Percentiles rank a stretch among this genome's conserved stretches.
Evolutionary conservation across 2,797 vertebrate genomes (phyloP).

Genomic region (Morus bassanus): DNA sequence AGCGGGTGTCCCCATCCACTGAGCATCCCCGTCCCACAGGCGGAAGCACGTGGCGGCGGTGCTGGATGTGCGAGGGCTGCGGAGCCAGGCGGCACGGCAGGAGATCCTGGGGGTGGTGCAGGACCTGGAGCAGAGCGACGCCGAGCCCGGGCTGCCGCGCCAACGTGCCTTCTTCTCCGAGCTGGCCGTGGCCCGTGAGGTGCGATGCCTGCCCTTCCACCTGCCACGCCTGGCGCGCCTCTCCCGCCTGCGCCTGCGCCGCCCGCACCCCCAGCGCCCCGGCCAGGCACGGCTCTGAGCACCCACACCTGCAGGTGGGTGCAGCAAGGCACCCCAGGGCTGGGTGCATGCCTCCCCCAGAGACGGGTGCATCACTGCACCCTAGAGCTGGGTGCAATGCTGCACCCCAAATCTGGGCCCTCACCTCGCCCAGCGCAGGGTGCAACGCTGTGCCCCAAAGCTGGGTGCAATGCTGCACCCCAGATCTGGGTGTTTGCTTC

Average conservation of each 20-base stretch:
- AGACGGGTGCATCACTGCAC: too few species aligned
- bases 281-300: background rate
- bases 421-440: too few species aligned
- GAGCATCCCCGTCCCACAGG: background rate
- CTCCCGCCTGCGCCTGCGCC: background rate
- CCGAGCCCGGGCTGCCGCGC: constrained; percentile 43
- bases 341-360: too few species aligned
- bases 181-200: constrained; percentile 82
- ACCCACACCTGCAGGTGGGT: background rate
- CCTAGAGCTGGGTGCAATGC: too few species aligned
- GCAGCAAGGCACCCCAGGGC: too few species aligned
- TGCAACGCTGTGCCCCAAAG: too few species aligned
- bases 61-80: constrained; percentile 85
- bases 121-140: constrained; percentile 77
- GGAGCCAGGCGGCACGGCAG: constrained; percentile 78
- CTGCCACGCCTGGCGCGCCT: background rate
- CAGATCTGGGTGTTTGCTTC: too few species aligned
- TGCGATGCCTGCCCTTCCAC: constrained; percentile 53
- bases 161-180: constrained; percentile 83
- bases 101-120: constrained; percentile 87
- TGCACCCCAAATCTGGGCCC: too few species aligned
- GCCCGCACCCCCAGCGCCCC: background rate
- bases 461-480: too few species aligned
- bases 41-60: constrained; percentile 86
- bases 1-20: background rate